A percentile compares a stretch with the other conserved stretches of the same genome.
phyloP scores from a whole-genome alignment of 2,888 invertebrate genomes.

The Phalera bucephala region DNA sequence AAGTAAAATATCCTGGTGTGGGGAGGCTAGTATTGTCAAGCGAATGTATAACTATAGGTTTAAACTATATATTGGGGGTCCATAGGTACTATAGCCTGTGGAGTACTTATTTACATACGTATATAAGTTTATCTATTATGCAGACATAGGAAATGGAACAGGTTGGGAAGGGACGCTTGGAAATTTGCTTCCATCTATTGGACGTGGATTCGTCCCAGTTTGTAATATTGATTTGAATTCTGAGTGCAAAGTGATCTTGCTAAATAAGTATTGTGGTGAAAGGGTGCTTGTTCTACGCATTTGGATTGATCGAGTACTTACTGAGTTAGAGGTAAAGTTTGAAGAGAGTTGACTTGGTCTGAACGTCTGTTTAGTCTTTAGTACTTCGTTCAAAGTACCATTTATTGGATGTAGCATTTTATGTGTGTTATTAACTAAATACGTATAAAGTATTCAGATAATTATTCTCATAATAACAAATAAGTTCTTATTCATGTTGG shows the following conservation, averaged over 20 bases:
- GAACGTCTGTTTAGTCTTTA: too few species aligned
- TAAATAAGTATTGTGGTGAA: constrained; percentile 8
- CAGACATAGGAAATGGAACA: constrained; percentile 77
- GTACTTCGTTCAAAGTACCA: too few species aligned
- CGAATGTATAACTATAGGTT: constrained; percentile 79
- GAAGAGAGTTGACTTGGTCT: too few species aligned
- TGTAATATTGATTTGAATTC: constrained; percentile 51
- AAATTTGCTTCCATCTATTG: constrained; percentile 68
- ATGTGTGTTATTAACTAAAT: too few species aligned
- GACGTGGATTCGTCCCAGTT: constrained; percentile 49
- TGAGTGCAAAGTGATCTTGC: constrained; percentile 19
- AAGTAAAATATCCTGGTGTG: constrained; percentile 82
- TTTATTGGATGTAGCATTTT: too few species aligned
- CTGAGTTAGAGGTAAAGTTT: too few species aligned
- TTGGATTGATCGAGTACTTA: too few species aligned
- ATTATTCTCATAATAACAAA: too few species aligned
- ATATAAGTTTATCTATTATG: constrained; percentile 80
- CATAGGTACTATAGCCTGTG: constrained; percentile 58
- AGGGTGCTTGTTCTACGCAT: background rate
- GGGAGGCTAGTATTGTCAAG: constrained; percentile 82
- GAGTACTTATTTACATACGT: constrained; percentile 79
- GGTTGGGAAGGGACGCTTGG: constrained; percentile 61
- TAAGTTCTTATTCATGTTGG: too few species aligned
- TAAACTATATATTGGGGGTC: constrained; percentile 78
- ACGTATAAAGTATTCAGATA: too few species aligned